Percentiles rank a stretch among this genome's conserved stretches.
These are phyloP conservation scores for Ficedula albicollis DNA, from an alignment of 2,797 vertebrate genomes.

Conservation along the genomic window DNA sequence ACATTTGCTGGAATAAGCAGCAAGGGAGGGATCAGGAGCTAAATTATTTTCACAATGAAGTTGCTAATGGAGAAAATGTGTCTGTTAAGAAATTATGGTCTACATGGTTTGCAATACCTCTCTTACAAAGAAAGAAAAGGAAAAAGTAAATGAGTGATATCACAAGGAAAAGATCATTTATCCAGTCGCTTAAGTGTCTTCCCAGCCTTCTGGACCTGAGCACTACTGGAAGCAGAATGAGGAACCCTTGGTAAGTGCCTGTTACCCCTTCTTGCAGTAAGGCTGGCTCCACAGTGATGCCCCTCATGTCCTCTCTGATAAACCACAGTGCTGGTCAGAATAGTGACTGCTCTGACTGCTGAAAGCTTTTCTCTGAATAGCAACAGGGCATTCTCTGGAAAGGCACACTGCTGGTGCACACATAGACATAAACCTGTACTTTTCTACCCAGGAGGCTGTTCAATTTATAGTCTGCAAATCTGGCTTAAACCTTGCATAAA, in stretches of 20 bases:
- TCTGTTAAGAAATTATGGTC: neutral
- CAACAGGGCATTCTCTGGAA: neutral
- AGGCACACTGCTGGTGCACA: neutral
- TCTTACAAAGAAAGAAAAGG: neutral
- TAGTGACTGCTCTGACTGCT: neutral
- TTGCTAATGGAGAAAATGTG: neutral
- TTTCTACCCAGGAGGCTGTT: neutral
- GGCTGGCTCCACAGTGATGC: neutral
- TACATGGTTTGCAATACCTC: neutral
- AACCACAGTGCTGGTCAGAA: neutral
- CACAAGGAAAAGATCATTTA: neutral
- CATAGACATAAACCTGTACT: neutral
- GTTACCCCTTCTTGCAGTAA: fast-evolving
- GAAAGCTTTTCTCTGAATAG: neutral
- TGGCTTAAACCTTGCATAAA: neutral
- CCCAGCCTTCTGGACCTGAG: neutral
- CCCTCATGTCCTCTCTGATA: neutral
- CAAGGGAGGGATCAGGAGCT: neutral
- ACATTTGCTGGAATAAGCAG: neutral
- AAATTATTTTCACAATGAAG: neutral
- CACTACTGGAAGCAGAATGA: neutral
- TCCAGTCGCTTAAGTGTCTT: neutral
- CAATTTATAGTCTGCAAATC: neutral
- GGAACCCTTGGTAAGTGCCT: neutral
- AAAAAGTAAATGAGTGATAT: neutral